phyloP scores from a whole-genome alignment of 2,113 vertebrate species.

The Boleophthalmus pectinirostris region DNA sequence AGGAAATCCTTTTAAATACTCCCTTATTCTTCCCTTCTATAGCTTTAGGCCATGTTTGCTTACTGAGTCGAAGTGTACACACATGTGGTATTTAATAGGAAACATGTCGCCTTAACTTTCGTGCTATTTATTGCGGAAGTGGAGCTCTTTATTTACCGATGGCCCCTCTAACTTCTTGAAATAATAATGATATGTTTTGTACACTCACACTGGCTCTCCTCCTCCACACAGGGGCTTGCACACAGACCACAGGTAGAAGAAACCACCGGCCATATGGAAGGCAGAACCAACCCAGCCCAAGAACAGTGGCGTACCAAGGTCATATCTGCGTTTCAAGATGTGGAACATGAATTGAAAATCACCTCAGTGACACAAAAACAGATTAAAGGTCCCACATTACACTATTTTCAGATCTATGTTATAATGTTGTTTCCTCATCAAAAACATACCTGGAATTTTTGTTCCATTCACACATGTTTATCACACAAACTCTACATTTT shows the following conservation, averaged over 20 bases:
- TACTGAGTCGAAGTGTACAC: background rate
- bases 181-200: background rate
- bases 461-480: too few relatives aligned
- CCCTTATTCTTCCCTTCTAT: background rate
- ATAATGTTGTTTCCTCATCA: too few relatives aligned
- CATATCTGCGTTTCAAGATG: constrained; percentile 51
- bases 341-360: background rate
- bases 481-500: too few relatives aligned
- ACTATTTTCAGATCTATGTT: too few relatives aligned
- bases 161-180: background rate
- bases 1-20: constrained; percentile 7
- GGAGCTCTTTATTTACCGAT: background rate
- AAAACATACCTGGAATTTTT: too few relatives aligned
- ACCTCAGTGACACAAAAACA: background rate
- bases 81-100: background rate
- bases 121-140: constrained; percentile 27
- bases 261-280: constrained; percentile 67
- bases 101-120: background rate
- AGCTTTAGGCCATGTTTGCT: background rate
- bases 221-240: constrained; percentile 52
- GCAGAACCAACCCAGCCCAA: constrained; percentile 77
- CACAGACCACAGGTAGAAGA: constrained; percentile 74
- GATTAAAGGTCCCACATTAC: too few relatives aligned
- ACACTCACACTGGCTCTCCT: constrained; percentile 56
- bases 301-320: constrained; percentile 79